A percentile compares a stretch with the other conserved stretches of the same genome.
phyloP scores from a whole-genome alignment of 2,888 invertebrate genomes.

The Gymnoscelis rufifasciata region DNA sequence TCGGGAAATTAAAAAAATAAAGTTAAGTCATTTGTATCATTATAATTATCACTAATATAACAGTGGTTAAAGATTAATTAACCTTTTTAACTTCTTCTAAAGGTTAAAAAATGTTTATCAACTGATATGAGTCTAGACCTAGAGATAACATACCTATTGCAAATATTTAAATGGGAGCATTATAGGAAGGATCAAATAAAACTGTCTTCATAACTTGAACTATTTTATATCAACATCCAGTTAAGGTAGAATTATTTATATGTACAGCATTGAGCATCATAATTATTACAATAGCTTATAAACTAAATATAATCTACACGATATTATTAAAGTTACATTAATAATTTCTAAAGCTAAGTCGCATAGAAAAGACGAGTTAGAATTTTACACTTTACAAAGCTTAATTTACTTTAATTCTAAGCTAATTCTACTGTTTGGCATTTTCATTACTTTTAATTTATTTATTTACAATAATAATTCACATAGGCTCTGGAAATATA shows the following conservation, averaged over 20 bases:
- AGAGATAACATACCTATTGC: too few species aligned
- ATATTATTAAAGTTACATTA: too few species aligned
- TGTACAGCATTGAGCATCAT: slow-evolving; percentile 70
- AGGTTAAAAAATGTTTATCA: too few species aligned
- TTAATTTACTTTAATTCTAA: neutral
- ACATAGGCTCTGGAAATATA: neutral
- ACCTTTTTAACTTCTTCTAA: too few species aligned
- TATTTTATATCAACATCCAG: slow-evolving; percentile 76
- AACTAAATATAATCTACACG: neutral
- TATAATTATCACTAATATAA: too few species aligned
- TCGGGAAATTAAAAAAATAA: too few species aligned
- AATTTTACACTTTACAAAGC: slow-evolving; percentile 3
- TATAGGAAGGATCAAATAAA: slow-evolving; percentile 50
- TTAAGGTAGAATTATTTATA: slow-evolving; percentile 54
- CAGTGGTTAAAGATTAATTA: too few species aligned
- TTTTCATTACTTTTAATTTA: neutral
- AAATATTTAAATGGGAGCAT: neutral
- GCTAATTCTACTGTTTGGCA: slow-evolving; percentile 1
- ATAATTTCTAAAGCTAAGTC: too few species aligned
- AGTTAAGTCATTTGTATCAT: too few species aligned
- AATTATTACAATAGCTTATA: slow-evolving; percentile 4
- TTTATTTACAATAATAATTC: neutral
- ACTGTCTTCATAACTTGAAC: slow-evolving; percentile 62
- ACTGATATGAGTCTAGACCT: too few species aligned
- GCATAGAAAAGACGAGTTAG: too few species aligned